Evolutionary conservation across 2,113 vertebrate species (phyloP).

Genomic region (Vireo altiloquus): DNA sequence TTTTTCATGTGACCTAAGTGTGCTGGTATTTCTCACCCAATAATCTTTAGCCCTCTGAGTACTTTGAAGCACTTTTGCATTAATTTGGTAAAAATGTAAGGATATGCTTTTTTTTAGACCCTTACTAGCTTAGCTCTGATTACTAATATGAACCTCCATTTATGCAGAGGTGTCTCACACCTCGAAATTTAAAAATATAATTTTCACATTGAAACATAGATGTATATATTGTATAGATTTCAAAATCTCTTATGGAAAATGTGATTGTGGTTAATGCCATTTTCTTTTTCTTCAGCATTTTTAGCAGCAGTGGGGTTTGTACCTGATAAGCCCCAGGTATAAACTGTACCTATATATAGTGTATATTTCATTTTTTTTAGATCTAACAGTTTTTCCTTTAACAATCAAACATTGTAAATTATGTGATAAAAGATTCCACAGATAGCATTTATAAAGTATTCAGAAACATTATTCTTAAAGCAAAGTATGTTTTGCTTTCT

Average conservation of each 20-base stretch:
- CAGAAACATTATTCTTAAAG: constrained; percentile 82
- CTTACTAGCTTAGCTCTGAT: constrained; percentile 72
- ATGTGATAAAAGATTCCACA: constrained; percentile 80
- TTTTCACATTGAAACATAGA: constrained; percentile 83
- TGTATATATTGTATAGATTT: constrained; percentile 87
- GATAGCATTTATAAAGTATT: constrained; percentile 85
- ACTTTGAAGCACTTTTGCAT: constrained; percentile 92
- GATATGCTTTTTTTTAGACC: constrained; percentile 67
- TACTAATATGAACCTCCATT: constrained; percentile 73
- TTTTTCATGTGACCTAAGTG: constrained; percentile 83
- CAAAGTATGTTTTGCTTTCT: constrained; percentile 81
- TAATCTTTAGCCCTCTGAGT: constrained; percentile 98
- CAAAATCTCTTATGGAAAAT: constrained; percentile 78
- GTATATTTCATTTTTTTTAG: constrained; percentile 75
- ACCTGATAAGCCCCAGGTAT: constrained; percentile 72
- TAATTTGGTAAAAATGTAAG: constrained; percentile 77
- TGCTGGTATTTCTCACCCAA: constrained; percentile 85
- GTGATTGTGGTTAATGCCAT: constrained; percentile 78
- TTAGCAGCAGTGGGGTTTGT: constrained; percentile 70
- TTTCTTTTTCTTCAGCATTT: constrained; percentile 71
- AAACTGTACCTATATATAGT: constrained; percentile 77
- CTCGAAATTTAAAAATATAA: constrained; percentile 80
- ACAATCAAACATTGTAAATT: constrained; percentile 81
- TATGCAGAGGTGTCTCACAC: constrained; percentile 76
- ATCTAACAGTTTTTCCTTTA: constrained; percentile 69